These are phyloP conservation scores for Platalea minor DNA, from an alignment of 2,797 vertebrate species.

Conservation along the genomic window DNA sequence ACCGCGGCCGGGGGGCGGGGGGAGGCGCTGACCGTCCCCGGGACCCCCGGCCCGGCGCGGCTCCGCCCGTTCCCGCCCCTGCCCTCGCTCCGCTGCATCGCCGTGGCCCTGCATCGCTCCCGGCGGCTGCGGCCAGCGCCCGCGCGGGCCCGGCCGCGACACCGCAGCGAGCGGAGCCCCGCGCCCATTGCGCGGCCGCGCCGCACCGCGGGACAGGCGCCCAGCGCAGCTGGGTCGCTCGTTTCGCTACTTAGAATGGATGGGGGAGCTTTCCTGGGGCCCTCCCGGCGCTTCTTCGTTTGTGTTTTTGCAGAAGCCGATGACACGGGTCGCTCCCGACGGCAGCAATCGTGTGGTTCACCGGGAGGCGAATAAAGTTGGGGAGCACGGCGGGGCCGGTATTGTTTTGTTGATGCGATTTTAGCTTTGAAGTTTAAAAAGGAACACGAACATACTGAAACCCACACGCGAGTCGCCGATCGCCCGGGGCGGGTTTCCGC, in stretches of 20 bases:
- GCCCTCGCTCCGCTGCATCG: neutral
- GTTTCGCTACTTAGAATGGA: rapidly evolving
- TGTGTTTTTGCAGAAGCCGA: rapidly evolving
- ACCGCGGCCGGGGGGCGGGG: neutral
- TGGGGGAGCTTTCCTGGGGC: neutral
- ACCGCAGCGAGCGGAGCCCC: neutral
- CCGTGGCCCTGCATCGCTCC: neutral
- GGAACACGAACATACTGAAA: neutral
- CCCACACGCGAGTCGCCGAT: rapidly evolving
- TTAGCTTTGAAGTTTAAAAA: neutral
- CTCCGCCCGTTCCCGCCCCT: neutral
- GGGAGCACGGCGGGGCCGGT: neutral
- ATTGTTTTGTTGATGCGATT: neutral
- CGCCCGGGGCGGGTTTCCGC: rapidly evolving
- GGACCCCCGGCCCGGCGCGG: neutral
- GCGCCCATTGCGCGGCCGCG: neutral
- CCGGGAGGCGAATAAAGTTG: neutral
- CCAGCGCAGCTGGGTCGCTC: neutral
- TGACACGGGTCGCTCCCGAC: neutral
- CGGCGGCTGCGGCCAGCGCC: neutral
- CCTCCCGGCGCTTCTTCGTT: neutral
- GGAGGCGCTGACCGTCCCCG: neutral
- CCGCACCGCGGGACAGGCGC: neutral
- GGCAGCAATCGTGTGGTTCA: neutral
- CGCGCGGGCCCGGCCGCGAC: neutral